These are phyloP conservation scores for Crotophaga sulcirostris DNA, from an alignment of 2,113 vertebrate species.

Conservation along the genomic window DNA sequence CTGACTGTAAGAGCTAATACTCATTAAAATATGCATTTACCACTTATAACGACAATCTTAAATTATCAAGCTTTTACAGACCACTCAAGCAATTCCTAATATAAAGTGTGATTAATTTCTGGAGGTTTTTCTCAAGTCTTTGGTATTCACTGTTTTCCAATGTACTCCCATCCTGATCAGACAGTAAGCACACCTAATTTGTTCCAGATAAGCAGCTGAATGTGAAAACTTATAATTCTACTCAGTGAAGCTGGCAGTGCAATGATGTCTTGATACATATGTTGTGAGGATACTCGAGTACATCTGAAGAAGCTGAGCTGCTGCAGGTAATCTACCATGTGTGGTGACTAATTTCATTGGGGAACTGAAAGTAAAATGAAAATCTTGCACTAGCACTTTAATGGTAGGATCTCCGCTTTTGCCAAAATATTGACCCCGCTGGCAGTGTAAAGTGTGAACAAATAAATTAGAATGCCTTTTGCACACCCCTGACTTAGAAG, in stretches of 20 bases:
- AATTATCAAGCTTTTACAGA: not conserved
- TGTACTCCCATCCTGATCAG: not conserved
- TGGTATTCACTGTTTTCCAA: not conserved
- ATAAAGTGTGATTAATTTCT: not conserved
- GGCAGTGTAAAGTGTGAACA: not conserved
- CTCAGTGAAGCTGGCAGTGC: too few species aligned
- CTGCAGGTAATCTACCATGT: constrained; percentile 27
- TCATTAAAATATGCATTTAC: not conserved
- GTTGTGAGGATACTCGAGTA: constrained; percentile 19
- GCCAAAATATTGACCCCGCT: not conserved
- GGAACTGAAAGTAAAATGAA: constrained; percentile 39
- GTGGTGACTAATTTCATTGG: constrained; percentile 41
- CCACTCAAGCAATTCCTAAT: not conserved
- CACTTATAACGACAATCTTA: not conserved
- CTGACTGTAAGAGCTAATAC: not conserved
- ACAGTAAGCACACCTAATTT: constrained; percentile 19
- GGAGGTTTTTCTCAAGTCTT: not conserved
- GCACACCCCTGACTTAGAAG: not conserved
- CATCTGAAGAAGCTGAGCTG: constrained; percentile 14
- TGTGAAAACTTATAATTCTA: constrained; percentile 30
- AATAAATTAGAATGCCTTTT: not conserved
- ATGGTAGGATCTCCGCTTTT: not conserved
- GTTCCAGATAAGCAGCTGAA: too few species aligned
- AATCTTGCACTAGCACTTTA: not conserved
- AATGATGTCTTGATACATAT: constrained; percentile 53